Evolutionary conservation across 2,113 vertebrate genomes (phyloP).

Genomic region (Malurus melanocephalus): DNA sequence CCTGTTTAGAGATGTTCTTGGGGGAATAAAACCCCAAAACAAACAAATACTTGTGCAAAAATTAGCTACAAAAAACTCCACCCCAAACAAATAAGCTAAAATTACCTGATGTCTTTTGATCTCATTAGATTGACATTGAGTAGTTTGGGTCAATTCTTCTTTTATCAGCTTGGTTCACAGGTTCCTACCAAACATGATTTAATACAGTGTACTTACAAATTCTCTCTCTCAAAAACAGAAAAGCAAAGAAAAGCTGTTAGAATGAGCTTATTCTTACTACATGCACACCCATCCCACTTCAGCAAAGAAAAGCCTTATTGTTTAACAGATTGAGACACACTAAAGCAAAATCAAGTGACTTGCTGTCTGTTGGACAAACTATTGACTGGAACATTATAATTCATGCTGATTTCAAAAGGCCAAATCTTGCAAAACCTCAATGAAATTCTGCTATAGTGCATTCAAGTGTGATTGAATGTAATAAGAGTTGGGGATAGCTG

Average conservation of each 20-base stretch:
- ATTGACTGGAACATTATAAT: background rate
- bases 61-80: background rate
- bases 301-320: slow-evolving; percentile 45
- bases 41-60: background rate
- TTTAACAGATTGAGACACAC: slow-evolving; percentile 17
- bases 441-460: background rate
- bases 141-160: background rate
- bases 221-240: background rate
- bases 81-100: background rate
- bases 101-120: background rate
- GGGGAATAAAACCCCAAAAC: background rate
- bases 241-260: slow-evolving; percentile 7
- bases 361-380: slow-evolving; percentile 8
- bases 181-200: background rate
- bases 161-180: background rate
- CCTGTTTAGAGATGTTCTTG: background rate
- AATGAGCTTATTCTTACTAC: slow-evolving; percentile 32
- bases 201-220: slow-evolving; percentile 3
- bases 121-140: background rate
- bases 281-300: background rate
- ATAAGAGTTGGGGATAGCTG: background rate
- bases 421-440: slow-evolving; percentile 2
- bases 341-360: slow-evolving; percentile 34
- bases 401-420: slow-evolving; percentile 22
- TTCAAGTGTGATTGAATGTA: background rate